These are phyloP conservation scores for Lagria hirta DNA, from an alignment of 2,888 invertebrate genomes.

Conservation along the genomic window DNA sequence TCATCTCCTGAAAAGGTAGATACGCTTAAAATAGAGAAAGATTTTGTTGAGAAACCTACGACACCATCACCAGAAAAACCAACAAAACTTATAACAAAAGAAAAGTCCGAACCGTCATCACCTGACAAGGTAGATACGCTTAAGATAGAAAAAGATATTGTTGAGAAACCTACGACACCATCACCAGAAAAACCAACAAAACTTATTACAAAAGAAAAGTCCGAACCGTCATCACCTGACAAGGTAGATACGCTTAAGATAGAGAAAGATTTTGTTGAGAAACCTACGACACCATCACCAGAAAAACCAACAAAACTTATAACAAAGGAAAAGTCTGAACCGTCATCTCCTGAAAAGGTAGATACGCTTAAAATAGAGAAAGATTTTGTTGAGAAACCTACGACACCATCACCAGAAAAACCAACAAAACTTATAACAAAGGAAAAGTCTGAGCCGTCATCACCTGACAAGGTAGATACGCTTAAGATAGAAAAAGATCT, in stretches of 20 bases:
- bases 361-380: too few relatives aligned
- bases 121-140: too few relatives aligned
- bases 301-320: conserved; percentile 5
- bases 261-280: conserved; percentile 1
- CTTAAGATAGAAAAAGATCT: background rate
- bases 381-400: too few relatives aligned
- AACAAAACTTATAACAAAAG: background rate
- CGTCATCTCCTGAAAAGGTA: conserved; percentile 3
- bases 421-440: conserved; percentile 1
- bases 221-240: too few relatives aligned
- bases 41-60: background rate
- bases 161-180: conserved; percentile 8
- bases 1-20: conserved; percentile 12
- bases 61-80: conserved; percentile 1
- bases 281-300: conserved; percentile 5
- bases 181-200: conserved; percentile 2
- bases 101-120: conserved; percentile 3
- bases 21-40: conserved; percentile 1
- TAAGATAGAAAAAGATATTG: conserved; percentile 3
- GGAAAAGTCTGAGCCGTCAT: conserved; percentile 1
- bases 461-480: conserved; percentile 2
- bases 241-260: conserved; percentile 5
- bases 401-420: conserved; percentile 14
- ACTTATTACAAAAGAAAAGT: conserved; percentile 3
- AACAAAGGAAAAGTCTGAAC: conserved; percentile 7